Conservation (phyloP, 2,797 vertebrate genomes). For the Mormyrops attenuatus region DNA sequence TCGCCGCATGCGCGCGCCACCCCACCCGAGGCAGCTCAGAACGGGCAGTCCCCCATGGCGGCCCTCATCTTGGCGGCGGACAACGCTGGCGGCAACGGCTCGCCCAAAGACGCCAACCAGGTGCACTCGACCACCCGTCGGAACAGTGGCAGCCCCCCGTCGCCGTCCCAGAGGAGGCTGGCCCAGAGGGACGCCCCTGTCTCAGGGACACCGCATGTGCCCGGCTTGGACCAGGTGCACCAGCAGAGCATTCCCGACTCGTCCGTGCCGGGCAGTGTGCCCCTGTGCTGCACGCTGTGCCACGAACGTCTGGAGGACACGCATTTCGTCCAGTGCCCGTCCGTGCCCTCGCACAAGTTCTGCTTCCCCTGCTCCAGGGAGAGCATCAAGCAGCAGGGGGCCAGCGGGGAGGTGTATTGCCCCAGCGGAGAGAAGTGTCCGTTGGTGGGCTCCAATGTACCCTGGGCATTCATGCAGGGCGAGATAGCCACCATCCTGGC, state of each 20-base stretch:
- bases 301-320: constrained; percentile 94
- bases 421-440: constrained; percentile 92
- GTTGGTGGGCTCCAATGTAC: constrained; percentile 88
- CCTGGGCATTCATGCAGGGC: constrained; percentile 97
- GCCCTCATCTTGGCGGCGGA: constrained; percentile 88
- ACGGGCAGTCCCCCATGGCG: constrained; percentile 86
- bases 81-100: constrained; percentile 76
- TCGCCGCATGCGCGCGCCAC: constrained; percentile 85
- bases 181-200: constrained; percentile 66
- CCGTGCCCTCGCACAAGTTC: constrained; percentile 90
- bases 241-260: constrained; percentile 83
- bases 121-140: constrained; percentile 83
- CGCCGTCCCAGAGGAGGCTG: constrained; percentile 80
- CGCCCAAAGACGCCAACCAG: constrained; percentile 81
- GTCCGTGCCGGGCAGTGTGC: constrained; percentile 75
- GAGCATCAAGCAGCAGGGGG: constrained; percentile 96
- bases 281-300: constrained; percentile 90
- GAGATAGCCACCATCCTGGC: constrained; percentile 95
- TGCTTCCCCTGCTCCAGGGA: constrained; percentile 94
- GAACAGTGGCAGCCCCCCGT: constrained; percentile 83
- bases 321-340: constrained; percentile 96
- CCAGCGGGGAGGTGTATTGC: constrained; percentile 91
- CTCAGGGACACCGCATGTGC: constrained; percentile 52
- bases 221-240: constrained; percentile 69
- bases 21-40: constrained; percentile 73